These are phyloP conservation scores for Drosophila bunnanda DNA, from an alignment of 2,888 invertebrate genomes.

Conservation along the genomic window DNA sequence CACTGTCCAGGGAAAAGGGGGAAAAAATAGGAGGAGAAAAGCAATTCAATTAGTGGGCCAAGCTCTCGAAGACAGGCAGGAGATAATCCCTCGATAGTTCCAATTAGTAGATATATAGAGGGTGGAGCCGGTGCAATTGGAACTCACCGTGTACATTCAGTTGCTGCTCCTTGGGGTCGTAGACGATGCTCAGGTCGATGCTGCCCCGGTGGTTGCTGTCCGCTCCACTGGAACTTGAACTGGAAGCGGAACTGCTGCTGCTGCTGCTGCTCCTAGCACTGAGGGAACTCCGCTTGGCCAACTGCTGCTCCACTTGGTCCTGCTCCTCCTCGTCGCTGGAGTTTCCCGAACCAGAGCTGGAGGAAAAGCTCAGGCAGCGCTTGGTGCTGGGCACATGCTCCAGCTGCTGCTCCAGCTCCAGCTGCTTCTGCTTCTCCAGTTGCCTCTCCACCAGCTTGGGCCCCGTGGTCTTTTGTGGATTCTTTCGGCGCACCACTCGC, in stretches of 20 bases:
- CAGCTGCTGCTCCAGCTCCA: slow-evolving; percentile 56
- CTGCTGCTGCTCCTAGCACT: slow-evolving; percentile 10
- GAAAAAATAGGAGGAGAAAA: no score
- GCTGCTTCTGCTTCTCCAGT: not conserved
- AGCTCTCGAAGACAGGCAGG: not conserved
- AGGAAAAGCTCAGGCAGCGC: slow-evolving; percentile 87
- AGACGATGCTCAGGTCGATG: slow-evolving; percentile 87
- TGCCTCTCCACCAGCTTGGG: not conserved
- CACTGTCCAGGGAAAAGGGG: slow-evolving; percentile 87
- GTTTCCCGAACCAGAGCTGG: slow-evolving; percentile 85
- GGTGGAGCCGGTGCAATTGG: slow-evolving; percentile 32
- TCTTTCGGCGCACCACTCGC: slow-evolving; percentile 83
- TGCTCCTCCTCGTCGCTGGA: slow-evolving; percentile 80
- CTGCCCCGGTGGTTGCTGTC: slow-evolving; percentile 84
- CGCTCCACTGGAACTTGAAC: slow-evolving; percentile 46
- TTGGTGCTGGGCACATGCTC: slow-evolving; percentile 85
- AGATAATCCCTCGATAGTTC: slow-evolving; percentile 11
- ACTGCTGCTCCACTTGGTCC: slow-evolving; percentile 72
- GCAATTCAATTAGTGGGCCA: not conserved
- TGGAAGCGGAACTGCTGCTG: slow-evolving; percentile 7
- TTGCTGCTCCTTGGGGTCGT: slow-evolving; percentile 85
- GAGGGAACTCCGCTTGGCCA: slow-evolving; percentile 85
- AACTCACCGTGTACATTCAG: slow-evolving; percentile 90
- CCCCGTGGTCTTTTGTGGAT: slow-evolving; percentile 54
- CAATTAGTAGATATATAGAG: slow-evolving; percentile 6